phyloP scores from a whole-genome alignment of 2,888 invertebrate genomes.

The Drosophila limbata region DNA sequence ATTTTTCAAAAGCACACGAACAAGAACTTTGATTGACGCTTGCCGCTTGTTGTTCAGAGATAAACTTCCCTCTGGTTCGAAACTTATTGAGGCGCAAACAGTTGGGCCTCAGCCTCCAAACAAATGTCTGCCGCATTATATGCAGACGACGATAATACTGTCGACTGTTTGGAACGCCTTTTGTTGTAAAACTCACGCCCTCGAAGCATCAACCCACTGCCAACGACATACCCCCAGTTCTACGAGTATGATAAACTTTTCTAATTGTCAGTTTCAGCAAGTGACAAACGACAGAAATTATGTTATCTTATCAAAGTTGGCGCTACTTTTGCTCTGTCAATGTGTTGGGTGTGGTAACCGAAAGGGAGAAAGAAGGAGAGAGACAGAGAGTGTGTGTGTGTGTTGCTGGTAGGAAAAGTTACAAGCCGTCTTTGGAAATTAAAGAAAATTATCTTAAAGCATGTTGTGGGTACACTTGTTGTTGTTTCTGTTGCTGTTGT shows the following conservation, averaged over 20 bases:
- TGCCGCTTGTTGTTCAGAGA: slow-evolving; percentile 61
- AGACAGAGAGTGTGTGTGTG: slow-evolving; percentile 9
- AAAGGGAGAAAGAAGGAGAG: background rate
- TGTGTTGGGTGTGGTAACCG: slow-evolving; percentile 34
- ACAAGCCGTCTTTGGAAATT: slow-evolving; percentile 55
- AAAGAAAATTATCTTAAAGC: slow-evolving; percentile 73
- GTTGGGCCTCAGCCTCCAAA: slow-evolving; percentile 43
- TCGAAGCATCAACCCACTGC: slow-evolving; percentile 10
- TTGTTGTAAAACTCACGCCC: slow-evolving; percentile 65
- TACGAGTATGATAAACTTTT: slow-evolving; percentile 79
- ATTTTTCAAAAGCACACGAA: slow-evolving; percentile 65
- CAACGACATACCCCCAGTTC: slow-evolving; percentile 21
- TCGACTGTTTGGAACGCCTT: slow-evolving; percentile 34
- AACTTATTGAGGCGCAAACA: slow-evolving; percentile 79
- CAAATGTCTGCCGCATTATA: slow-evolving; percentile 59
- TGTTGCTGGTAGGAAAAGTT: slow-evolving; percentile 53
- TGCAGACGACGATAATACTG: slow-evolving; percentile 61
- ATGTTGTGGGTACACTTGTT: slow-evolving; percentile 47
- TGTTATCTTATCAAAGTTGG: slow-evolving; percentile 81
- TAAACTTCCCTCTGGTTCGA: slow-evolving; percentile 69
- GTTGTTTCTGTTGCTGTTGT: slow-evolving; percentile 29
- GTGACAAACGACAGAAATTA: slow-evolving; percentile 82
- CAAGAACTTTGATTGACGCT: slow-evolving; percentile 76
- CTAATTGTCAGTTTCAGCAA: slow-evolving; percentile 81
- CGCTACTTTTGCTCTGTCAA: slow-evolving; percentile 58